A percentile compares a stretch with the other conserved stretches of the same genome.
phyloP scores from a whole-genome alignment of 2,113 vertebrate genomes.

The Ptyas mucosa region DNA sequence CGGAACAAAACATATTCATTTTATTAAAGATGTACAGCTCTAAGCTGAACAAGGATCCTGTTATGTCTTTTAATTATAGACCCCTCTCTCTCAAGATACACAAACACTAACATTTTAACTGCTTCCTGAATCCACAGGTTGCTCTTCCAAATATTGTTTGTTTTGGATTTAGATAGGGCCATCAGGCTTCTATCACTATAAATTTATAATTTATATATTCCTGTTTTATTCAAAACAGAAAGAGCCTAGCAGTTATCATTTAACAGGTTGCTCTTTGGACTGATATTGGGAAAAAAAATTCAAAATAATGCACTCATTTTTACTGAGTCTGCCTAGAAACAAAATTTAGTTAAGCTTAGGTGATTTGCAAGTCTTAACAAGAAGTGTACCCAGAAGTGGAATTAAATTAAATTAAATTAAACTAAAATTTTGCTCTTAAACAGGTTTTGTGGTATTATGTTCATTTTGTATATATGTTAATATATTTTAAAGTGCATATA shows the following conservation, averaged over 20 bases:
- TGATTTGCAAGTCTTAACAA: not conserved
- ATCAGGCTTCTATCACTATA: not conserved
- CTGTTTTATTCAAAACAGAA: not conserved
- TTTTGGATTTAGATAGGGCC: not conserved
- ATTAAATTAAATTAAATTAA: not conserved
- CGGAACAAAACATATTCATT: not conserved
- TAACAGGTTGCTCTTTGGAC: not conserved
- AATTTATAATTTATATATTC: not conserved
- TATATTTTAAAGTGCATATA: not conserved
- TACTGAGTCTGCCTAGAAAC: not conserved
- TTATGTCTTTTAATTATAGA: not conserved
- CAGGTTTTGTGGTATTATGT: not conserved
- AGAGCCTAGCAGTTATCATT: not conserved
- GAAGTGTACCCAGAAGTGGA: not conserved
- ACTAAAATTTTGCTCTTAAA: not conserved
- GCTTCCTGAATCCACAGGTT: not conserved
- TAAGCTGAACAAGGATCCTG: not conserved
- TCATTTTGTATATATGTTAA: not conserved
- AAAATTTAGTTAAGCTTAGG: not conserved
- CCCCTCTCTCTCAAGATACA: not conserved
- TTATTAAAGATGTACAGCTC: not conserved
- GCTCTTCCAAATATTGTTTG: not conserved
- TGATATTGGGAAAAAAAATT: not conserved
- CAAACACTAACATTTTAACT: not conserved
- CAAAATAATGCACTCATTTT: not conserved